Percentiles rank a stretch among this genome's conserved stretches.
These are phyloP conservation scores for Biston betularia DNA, from an alignment of 2,888 invertebrate species.

Conservation along the genomic window DNA sequence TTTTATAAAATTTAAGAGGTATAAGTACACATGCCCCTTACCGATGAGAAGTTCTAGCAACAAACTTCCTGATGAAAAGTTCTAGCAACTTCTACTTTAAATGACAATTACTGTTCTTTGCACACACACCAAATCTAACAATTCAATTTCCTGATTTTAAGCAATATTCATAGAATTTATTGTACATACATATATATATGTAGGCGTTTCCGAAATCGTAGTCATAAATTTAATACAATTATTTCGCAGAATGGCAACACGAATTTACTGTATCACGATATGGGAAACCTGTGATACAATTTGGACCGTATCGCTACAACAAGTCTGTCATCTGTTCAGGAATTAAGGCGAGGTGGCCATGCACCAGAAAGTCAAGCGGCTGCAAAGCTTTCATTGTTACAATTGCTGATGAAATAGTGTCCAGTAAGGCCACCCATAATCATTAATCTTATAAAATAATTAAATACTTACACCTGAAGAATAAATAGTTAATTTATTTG, in stretches of 20 bases:
- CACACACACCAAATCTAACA: too few species aligned
- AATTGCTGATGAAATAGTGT: conserved; percentile 12
- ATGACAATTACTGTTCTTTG: too few species aligned
- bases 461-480: background rate
- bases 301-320: conserved; percentile 50
- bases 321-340: conserved; percentile 34
- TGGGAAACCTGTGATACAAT: conserved; percentile 56
- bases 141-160: too few species aligned
- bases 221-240: background rate
- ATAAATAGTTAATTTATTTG: too few species aligned
- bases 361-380: conserved; percentile 41
- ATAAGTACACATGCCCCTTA: too few species aligned
- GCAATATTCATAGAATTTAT: too few species aligned
- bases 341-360: conserved; percentile 46
- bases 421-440: background rate
- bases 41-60: too few species aligned
- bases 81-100: too few species aligned
- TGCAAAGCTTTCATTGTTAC: conserved; percentile 26
- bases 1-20: too few species aligned
- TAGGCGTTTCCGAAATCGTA: background rate
- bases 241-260: background rate
- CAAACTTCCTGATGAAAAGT: too few species aligned
- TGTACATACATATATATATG: too few species aligned
- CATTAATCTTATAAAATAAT: background rate
- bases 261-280: conserved; percentile 49